Conservation (phyloP, 2,797 vertebrate genomes). For the Dermochelys coriacea region DNA sequence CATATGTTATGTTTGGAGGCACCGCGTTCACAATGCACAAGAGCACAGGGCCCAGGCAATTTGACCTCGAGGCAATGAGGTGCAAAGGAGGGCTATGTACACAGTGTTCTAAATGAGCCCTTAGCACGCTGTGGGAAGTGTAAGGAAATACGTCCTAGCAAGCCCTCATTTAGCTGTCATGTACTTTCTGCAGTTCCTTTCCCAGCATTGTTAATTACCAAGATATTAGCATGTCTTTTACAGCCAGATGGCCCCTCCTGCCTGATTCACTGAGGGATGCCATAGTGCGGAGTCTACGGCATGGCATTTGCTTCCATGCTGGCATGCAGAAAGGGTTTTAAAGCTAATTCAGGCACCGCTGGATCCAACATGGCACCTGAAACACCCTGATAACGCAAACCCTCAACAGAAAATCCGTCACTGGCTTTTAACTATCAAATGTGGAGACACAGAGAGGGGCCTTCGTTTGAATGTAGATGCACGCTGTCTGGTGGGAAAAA, state of each 20-base stretch:
- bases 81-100: background rate
- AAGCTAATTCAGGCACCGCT: accelerated
- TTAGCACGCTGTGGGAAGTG: background rate
- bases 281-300: background rate
- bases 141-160: constrained; percentile 8
- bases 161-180: background rate
- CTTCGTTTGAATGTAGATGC: background rate
- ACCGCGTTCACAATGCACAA: background rate
- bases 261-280: accelerated
- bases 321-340: background rate
- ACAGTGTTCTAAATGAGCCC: background rate
- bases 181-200: constrained; percentile 25
- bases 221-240: background rate
- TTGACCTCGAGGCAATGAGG: background rate
- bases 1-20: background rate
- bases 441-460: background rate
- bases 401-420: accelerated
- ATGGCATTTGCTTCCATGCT: background rate
- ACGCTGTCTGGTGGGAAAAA: background rate
- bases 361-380: background rate
- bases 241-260: background rate
- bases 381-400: background rate
- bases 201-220: background rate
- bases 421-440: background rate
- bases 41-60: background rate